phyloP scores from a whole-genome alignment of 2,888 invertebrate species.

The Lysandra coridon region DNA sequence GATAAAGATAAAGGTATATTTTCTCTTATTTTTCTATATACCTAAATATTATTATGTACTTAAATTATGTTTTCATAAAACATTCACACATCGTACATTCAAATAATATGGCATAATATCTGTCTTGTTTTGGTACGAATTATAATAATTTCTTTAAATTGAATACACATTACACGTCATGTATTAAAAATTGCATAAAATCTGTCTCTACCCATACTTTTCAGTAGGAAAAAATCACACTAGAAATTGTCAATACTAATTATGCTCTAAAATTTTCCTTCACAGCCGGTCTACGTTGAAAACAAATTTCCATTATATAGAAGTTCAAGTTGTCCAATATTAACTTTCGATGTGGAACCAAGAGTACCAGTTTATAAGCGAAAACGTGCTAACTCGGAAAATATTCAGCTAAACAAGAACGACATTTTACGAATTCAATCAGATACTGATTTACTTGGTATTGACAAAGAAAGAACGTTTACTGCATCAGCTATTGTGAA shows the following conservation, averaged over 20 bases:
- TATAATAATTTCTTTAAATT: no score
- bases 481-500: constrained; percentile 85
- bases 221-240: no score
- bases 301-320: constrained; percentile 71
- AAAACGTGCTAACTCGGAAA: constrained; percentile 84
- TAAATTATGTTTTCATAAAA: no score
- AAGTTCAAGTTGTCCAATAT: constrained; percentile 86
- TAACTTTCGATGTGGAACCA: constrained; percentile 82
- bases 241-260: neutral
- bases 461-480: constrained; percentile 89
- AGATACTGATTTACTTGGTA: constrained; percentile 88
- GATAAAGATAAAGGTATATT: constrained; percentile 86
- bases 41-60: no score
- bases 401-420: constrained; percentile 71
- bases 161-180: no score
- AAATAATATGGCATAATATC: no score
- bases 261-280: constrained; percentile 39
- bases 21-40: neutral
- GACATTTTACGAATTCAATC: constrained; percentile 85
- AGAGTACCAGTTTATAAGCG: constrained; percentile 71
- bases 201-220: no score
- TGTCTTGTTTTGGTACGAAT: no score
- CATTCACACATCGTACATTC: no score
- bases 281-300: constrained; percentile 88
- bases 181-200: no score